These are phyloP conservation scores for Cervus canadensis DNA, from an alignment of 2,113 vertebrate genomes.

Conservation along the genomic window DNA sequence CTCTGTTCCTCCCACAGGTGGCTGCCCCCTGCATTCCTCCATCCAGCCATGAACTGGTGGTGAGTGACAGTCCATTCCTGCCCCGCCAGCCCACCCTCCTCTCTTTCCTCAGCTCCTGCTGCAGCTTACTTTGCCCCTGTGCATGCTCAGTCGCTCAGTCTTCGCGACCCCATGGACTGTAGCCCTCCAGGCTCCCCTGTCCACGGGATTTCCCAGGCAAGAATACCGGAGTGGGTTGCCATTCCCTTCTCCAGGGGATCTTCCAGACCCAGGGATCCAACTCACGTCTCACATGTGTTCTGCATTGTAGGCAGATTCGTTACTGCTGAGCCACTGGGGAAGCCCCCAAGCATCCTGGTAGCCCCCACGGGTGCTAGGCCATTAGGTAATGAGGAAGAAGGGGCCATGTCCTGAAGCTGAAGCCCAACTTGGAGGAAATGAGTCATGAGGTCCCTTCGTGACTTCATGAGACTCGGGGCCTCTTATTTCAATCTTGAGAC, in stretches of 20 bases:
- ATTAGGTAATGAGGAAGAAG: constrained; percentile 7
- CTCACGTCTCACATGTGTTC: background rate
- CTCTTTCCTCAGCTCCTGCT: background rate
- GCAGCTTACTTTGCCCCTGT: background rate
- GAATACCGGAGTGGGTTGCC: background rate
- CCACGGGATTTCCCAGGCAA: background rate
- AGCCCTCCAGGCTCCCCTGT: background rate
- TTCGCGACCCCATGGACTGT: background rate
- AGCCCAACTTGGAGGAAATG: constrained; percentile 50
- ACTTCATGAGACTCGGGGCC: constrained; percentile 44
- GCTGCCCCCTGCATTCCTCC: constrained; percentile 72
- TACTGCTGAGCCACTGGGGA: background rate
- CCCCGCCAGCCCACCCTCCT: background rate
- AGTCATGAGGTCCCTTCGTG: constrained; percentile 52
- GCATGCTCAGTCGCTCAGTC: background rate
- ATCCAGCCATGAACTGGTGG: constrained; percentile 72
- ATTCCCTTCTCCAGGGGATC: background rate
- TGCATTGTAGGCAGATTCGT: background rate
- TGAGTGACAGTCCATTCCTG: constrained; percentile 35
- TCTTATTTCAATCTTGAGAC: constrained; percentile 47
- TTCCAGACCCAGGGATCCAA: background rate
- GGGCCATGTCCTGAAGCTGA: background rate
- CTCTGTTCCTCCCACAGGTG: constrained; percentile 62
- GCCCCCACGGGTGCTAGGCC: background rate
- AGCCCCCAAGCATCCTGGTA: background rate